Evolutionary conservation across 2,888 invertebrate species (phyloP), one percentile per base, ranked within the genome.

Genomic region (Lepidocyrtoides sp.): DNA sequence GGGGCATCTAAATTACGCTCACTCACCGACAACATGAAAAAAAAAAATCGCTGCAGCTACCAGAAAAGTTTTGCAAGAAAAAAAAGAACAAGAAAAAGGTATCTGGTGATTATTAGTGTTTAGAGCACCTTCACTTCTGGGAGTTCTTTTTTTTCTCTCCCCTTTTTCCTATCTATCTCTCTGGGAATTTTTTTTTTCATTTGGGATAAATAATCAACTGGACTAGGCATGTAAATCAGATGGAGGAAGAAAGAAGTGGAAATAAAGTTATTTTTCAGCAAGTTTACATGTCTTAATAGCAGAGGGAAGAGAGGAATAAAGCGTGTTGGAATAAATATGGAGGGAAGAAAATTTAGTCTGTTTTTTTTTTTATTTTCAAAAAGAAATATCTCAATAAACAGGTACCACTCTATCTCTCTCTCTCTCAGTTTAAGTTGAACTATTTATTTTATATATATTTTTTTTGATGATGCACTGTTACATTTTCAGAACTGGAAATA

Each of bases 101-200:
- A 60, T 51, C 23, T 17, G 36, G 36, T 8, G 36, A 36, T 36
- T 36, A 36, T 51, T 69, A 36, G 36, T 32, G 69, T 36, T 69
- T 32, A 69, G 32, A 14, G 8, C 36, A 69, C 14, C 5, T 44
- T 12, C 17, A 60, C 60, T 84, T 84, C 84, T 69, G 84, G 84
- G 84, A 69, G 84, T 63, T 84, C 84, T 17, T 84, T 84, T 84
- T 82, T 69, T 2, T 41, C 17, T 44, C n/a, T n/a, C n/a, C n/a
- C n/a, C n/a, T n/a, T n/a, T n/a, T n/a, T n/a, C n/a, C n/a, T n/a
- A n/a, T n/a, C n/a, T n/a, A n/a, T n/a, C n/a, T n/a, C n/a, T n/a
- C n/a, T n/a, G n/a, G n/a, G n/a, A n/a, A n/a, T n/a, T n/a, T n/a
- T n/a, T n/a, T n/a, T n/a, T n/a, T n/a, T n/a, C n/a, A n/a, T n/a